phyloP scores from a whole-genome alignment of 2,113 vertebrate genomes.

The Nycticryphes semicollaris region DNA sequence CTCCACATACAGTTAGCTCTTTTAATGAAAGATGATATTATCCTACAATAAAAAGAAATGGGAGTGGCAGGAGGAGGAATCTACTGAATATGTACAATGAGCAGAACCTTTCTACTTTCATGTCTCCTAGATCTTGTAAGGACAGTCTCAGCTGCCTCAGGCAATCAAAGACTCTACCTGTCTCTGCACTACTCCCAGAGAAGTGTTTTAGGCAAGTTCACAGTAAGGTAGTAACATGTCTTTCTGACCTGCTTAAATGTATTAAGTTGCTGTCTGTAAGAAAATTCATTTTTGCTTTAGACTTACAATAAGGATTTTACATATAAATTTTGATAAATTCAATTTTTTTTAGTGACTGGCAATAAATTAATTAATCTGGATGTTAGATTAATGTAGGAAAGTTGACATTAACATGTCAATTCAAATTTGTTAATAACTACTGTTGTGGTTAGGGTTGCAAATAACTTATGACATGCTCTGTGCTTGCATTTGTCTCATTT shows the following conservation, averaged over 20 bases:
- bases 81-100: neutral
- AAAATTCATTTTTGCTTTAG: neutral
- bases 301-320: neutral
- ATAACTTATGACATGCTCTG: neutral
- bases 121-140: neutral
- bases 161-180: neutral
- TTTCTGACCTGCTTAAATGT: neutral
- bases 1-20: neutral
- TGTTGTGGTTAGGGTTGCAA: neutral
- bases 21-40: neutral
- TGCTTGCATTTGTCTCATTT: neutral
- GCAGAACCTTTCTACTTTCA: neutral
- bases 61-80: neutral
- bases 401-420: neutral
- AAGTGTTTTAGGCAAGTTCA: neutral
- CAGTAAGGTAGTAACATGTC: neutral
- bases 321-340: neutral
- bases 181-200: neutral
- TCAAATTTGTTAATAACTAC: neutral
- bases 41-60: neutral
- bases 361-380: neutral
- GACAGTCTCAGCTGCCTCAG: neutral
- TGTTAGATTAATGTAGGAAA: neutral
- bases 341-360: neutral
- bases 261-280: neutral